Base-by-base conservation (phyloP, 2,113 vertebrate species). In the Triplophysa siluroides region DNA sequence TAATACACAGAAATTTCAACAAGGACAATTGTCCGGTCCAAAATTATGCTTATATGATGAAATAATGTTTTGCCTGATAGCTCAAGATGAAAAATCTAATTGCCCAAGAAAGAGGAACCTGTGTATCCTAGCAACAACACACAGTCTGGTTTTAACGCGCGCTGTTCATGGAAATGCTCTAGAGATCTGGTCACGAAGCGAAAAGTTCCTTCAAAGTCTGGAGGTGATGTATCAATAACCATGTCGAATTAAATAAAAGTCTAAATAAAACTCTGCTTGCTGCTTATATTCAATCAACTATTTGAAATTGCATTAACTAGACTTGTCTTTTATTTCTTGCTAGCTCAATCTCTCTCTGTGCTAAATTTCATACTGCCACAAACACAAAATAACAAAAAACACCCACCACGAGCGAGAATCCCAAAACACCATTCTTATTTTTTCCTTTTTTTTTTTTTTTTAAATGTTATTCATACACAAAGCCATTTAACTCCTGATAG, bases 11-110 rank as follows among this genome's bases (percentile, higher is more conserved):
- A 69, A 58, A 68, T 78, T 72, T 79, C 41, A 82, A 78, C 63
- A 81, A 69, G 43, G 24, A 38, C n/a, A 23, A 78, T 65, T 71
- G 68, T 76, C 77, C 78, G 33, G 64, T 66, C 54, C 61, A 63
- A 76, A 81, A 78, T 69, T 79, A 50, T 76, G 69, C 58, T 78
- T 77, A 66, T 72, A 71, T 56, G 76, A 81, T 77, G 76, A 78
- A 84, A 77, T 81, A 81, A 81, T 73, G 76, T 70, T 73, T 84
- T 84, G 52, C 47, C 83, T 84, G 76, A 81, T 76, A 81, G 77
- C 63, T 77, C 64, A 73, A 79, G 81, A 87, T 86, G 81, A 87
- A 84, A 87, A 84, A 81, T 79, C 81, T 84, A 86, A 87, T 87
- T 86, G 83, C 81, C 64, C 63, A 41, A 76, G 79, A 86, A 81